These are phyloP conservation scores for Oscheius sp. DNA, from an alignment of 2,888 invertebrate genomes.

Conservation along the genomic window DNA sequence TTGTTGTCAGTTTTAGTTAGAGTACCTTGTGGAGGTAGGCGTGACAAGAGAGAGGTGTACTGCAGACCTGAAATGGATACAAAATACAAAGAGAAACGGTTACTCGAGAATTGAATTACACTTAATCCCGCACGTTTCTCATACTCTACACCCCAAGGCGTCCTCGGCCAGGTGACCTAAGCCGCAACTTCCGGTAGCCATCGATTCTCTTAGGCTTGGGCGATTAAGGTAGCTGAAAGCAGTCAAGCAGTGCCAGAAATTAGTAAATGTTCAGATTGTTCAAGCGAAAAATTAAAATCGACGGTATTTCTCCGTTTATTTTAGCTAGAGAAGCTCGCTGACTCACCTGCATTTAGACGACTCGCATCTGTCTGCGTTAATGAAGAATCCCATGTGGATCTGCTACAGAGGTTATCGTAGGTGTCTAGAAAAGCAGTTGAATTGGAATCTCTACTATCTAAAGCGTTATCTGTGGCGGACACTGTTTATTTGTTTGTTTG, in stretches of 20 bases:
- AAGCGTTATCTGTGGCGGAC: no score
- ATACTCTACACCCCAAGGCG: neutral
- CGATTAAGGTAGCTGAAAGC: slow-evolving; percentile 37
- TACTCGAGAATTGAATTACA: no score
- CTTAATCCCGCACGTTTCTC: neutral
- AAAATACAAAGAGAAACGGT: neutral
- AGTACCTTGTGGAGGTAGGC: slow-evolving; percentile 52
- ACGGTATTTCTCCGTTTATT: no score
- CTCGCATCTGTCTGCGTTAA: slow-evolving; percentile 22
- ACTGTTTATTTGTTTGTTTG: no score
- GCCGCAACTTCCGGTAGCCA: slow-evolving; percentile 33
- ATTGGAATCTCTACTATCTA: no score
- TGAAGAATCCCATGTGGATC: slow-evolving; percentile 33
- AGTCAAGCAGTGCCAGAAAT: slow-evolving; percentile 20
- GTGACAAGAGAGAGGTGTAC: slow-evolving; percentile 57
- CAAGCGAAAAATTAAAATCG: slow-evolving; percentile 2
- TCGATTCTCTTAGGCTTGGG: slow-evolving; percentile 34
- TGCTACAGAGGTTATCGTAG: slow-evolving; percentile 36
- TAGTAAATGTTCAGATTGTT: slow-evolving; percentile 1
- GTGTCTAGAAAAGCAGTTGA: slow-evolving; percentile 7
- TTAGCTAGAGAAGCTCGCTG: no score
- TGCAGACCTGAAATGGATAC: slow-evolving; percentile 52
- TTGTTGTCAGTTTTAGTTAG: neutral
- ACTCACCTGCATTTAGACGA: slow-evolving; percentile 36
- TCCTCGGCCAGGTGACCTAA: slow-evolving; percentile 31